Evolutionary conservation across 2,797 vertebrate species (phyloP), one percentile per base, ranked within the genome.

Genomic region (Anguilla obscura): DNA sequence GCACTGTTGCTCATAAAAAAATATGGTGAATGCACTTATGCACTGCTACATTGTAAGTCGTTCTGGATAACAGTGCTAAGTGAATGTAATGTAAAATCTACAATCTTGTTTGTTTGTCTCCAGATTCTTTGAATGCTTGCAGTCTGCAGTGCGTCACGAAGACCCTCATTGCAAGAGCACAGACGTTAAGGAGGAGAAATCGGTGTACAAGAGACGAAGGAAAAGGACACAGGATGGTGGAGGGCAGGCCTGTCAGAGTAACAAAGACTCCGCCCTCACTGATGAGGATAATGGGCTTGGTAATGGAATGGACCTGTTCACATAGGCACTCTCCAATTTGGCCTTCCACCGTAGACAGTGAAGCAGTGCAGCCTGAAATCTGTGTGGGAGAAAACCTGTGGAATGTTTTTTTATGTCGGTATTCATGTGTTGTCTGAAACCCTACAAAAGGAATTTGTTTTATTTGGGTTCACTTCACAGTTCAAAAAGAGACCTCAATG

Each of bases 51-150:
- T 8, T 66, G 63, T 66, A n/a, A 66, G 24, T 66, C n/a, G 63
- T 6, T 69, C 63, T 27, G 40, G 60, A 54, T 54, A 54, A 54
- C 9, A 54, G 52, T 54, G 63, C 5, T 69, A 10, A 2, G 63
- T 27, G n/a, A 66, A 27, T 66, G 24, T n/a, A 69, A 69, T 27
- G 63, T 69, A 36, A 36, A 36, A 27, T 66, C 21, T 36, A 82
- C 63, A 3, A 30, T 30, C 58, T 50, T 69, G 12, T 80, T 82
- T 56, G 24, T 40, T 50, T 30, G 30, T 90, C 90, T 82, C 54
- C 85, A 97, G 97, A 71, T 97, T 97, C 92, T 95, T 93, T 24
- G 90, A 54, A 24, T 88, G 92, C 87, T 91, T 97, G 30, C 94
- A 93, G 30, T 60, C 87, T 80, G 95, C 95, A 80, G 85, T 97